A percentile compares a stretch with the other conserved stretches of the same genome.
These are phyloP conservation scores for Hetaerina americana DNA, from an alignment of 1,140 invertebrate genomes.

Conservation along the genomic window DNA sequence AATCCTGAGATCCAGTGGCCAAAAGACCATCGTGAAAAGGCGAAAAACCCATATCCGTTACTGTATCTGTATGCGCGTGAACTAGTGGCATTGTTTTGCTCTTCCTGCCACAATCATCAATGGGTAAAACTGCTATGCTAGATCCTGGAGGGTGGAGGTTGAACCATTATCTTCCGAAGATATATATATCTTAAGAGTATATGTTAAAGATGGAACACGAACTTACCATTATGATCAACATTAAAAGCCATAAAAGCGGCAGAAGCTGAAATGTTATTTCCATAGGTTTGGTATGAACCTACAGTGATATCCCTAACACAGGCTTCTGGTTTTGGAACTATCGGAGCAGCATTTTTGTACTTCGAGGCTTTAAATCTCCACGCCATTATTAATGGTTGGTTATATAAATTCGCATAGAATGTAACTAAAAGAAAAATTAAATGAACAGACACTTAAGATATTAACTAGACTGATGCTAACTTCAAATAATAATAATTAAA, in stretches of 20 bases:
- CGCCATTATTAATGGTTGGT: conserved; percentile 48
- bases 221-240: conserved; percentile 58
- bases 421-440: too few relatives aligned
- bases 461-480: too few relatives aligned
- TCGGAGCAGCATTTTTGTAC: conserved; percentile 91
- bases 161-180: background rate
- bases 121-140: conserved; percentile 69
- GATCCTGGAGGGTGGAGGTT: conserved; percentile 44
- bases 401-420: too few relatives aligned
- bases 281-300: conserved; percentile 81
- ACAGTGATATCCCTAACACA: conserved; percentile 81
- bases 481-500: too few relatives aligned
- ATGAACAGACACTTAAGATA: too few relatives aligned
- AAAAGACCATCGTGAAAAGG: conserved; percentile 86
- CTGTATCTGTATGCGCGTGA: conserved; percentile 74
- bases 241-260: conserved; percentile 89
- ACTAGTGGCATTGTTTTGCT: conserved; percentile 70
- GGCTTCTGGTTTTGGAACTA: conserved; percentile 80
- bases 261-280: conserved; percentile 85
- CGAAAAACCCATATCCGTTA: conserved; percentile 90
- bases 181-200: conserved; percentile 2
- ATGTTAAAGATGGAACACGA: background rate
- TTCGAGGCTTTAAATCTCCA: conserved; percentile 95
- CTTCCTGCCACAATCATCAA: conserved; percentile 75
- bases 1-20: conserved; percentile 82